These are phyloP conservation scores for crab-eating macaque (Macaca fascicularis) DNA, from an alignment of 2,113 vertebrate genomes.

Conservation along the genomic window DNA sequence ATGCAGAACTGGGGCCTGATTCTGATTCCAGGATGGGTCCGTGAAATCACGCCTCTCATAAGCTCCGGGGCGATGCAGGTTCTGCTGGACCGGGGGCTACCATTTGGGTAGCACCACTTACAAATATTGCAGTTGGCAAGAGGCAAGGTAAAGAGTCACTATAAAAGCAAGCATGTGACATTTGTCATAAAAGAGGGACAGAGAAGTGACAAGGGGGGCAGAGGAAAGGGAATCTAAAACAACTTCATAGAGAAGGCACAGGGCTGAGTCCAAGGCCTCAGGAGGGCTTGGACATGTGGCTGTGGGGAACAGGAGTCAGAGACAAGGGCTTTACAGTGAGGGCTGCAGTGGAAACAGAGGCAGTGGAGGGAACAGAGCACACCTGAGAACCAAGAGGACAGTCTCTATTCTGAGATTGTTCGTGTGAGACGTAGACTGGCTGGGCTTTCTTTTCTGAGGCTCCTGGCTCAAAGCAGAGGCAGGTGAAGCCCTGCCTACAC, in stretches of 20 bases:
- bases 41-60: background rate
- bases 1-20: background rate
- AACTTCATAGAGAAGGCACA: rapidly evolving
- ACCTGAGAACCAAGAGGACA: background rate
- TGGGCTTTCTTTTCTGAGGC: rapidly evolving
- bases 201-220: rapidly evolving
- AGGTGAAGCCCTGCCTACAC: rapidly evolving
- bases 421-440: rapidly evolving
- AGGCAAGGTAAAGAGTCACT: background rate
- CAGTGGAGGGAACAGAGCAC: rapidly evolving
- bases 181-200: background rate
- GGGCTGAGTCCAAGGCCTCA: background rate
- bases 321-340: rapidly evolving
- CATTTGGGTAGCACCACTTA: rapidly evolving
- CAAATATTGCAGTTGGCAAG: rapidly evolving
- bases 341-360: rapidly evolving
- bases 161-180: too few relatives aligned
- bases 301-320: background rate
- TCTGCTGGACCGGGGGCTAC: background rate
- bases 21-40: background rate
- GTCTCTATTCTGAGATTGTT: rapidly evolving
- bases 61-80: rapidly evolving
- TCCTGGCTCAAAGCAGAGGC: background rate
- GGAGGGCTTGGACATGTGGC: too few relatives aligned
- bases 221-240: background rate